Evolutionary conservation across 92 coral and sea anemone species (phyloP), one percentile per base, ranked within the genome.

Genomic region (Metridium senile): DNA sequence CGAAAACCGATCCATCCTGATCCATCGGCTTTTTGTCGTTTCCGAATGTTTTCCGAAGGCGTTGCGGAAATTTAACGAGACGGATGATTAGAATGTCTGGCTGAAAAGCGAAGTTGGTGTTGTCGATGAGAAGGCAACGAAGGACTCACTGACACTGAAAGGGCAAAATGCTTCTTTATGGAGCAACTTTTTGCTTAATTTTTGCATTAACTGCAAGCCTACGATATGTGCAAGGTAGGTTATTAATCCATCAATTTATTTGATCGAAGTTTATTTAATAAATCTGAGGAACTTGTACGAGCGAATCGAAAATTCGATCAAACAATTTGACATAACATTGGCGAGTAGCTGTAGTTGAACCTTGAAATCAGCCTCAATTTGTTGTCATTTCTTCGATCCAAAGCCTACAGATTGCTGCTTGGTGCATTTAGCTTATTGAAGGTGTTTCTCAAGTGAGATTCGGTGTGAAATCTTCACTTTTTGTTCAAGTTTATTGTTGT

Each of bases 71-170:
- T 43, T 20, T 39, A 35, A 73, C 78, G 78, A 73, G 78, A 73
- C 78, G 47, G 78, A 45, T 31, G 78, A 73, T 73, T 57, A 73
- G 66, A 73, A 73, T 73, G 78, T 73, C 78, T 73, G 78, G 78
- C 56, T 73, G 78, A 28, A 54, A 2, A 39, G 53, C 54, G 57
- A 67, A 62, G 65, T 57, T 29, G 45, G 47, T 73, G 68, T 39
- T 73, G 78, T 57, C 78, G 78, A 73, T 31, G 49, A 73, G 49
- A 73, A 43, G 58, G 31, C 68, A 39, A 47, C 57, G 26, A 29
- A 62, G 29, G 58, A 69, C 28, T 35, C 11, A 61, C 39, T 6
- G 30, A 33, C 64, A 33, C 35, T 61, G 29, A 62, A 46, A 26
- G 26, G 43, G 80, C 35, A 49, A 63, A 64, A 75, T 75, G 80